These are phyloP conservation scores for Pseudomyrmex pallidus DNA, from an alignment of 1,140 invertebrate genomes.

Conservation along the genomic window DNA sequence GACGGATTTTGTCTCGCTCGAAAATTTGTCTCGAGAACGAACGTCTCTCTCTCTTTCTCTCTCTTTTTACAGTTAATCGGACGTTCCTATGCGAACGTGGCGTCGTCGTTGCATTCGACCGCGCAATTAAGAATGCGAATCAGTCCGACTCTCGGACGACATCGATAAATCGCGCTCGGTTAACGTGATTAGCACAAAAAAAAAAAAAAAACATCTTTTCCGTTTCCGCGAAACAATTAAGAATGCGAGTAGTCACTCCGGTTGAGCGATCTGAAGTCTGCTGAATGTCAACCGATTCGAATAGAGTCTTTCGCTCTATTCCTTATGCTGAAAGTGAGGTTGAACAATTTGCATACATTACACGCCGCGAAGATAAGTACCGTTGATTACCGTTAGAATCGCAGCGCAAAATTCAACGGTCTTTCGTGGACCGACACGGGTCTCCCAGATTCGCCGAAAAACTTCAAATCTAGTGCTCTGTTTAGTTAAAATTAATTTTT, in stretches of 20 bases:
- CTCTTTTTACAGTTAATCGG: constrained; percentile 15
- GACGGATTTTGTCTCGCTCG: too few species aligned
- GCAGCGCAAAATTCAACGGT: not conserved
- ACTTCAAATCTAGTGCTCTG: too few species aligned
- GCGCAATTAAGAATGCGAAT: constrained; percentile 38
- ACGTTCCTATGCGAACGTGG: not conserved
- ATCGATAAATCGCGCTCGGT: constrained; percentile 30
- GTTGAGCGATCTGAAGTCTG: constrained; percentile 12
- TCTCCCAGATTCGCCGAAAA: too few species aligned
- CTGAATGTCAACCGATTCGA: constrained; percentile 44
- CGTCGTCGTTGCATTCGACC: not conserved
- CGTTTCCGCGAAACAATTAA: constrained; percentile 35
- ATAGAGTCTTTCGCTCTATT: constrained; percentile 28
- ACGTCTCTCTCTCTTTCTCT: not conserved
- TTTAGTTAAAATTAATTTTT: too few species aligned
- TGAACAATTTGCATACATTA: constrained; percentile 18
- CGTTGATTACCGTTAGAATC: not conserved
- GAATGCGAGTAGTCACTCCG: constrained; percentile 38
- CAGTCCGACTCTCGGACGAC: constrained; percentile 3
- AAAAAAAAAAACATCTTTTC: not conserved
- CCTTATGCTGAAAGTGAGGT: constrained; percentile 16
- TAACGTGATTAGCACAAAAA: constrained; percentile 36
- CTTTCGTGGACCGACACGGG: too few species aligned
- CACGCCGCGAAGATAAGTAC: not conserved
- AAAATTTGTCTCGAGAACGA: too few species aligned